phyloP scores from a whole-genome alignment of 2,113 vertebrate species.

The Coreoperca whiteheadi region DNA sequence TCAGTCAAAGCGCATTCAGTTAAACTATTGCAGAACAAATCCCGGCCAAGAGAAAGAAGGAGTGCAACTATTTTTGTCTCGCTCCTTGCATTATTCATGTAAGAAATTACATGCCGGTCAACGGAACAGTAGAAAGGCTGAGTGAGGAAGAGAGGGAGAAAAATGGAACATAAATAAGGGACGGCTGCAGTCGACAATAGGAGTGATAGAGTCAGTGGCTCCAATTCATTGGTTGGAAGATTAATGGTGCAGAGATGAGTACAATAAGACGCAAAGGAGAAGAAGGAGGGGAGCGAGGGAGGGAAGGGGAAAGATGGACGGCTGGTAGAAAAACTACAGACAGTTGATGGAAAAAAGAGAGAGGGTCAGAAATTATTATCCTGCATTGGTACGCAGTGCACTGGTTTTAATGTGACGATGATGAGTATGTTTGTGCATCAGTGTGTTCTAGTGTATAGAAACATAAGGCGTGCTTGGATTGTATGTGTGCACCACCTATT shows the following conservation, averaged over 20 bases:
- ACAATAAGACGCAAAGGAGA: slow-evolving; percentile 57
- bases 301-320: slow-evolving; percentile 23
- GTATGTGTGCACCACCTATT: not conserved
- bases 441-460: not conserved
- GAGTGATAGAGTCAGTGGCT: slow-evolving; percentile 77
- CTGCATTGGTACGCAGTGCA: not conserved
- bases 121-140: slow-evolving; percentile 66
- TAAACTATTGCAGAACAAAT: slow-evolving; percentile 72
- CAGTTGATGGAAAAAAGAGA: slow-evolving; percentile 28
- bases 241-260: slow-evolving; percentile 74
- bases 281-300: not conserved
- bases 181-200: slow-evolving; percentile 74
- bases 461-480: not conserved
- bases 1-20: slow-evolving; percentile 41
- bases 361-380: slow-evolving; percentile 35
- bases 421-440: not conserved
- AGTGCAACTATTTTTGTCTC: slow-evolving; percentile 74
- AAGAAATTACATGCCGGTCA: slow-evolving; percentile 71
- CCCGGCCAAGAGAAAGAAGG: slow-evolving; percentile 49
- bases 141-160: slow-evolving; percentile 54
- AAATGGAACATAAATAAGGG: slow-evolving; percentile 79
- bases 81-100: slow-evolving; percentile 80
- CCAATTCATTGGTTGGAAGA: slow-evolving; percentile 79
- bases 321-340: slow-evolving; percentile 45
- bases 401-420: slow-evolving; percentile 19